Evolutionary conservation across 2,113 vertebrate species (phyloP), one percentile per base, ranked within the genome.

Genomic region (Galbula dea): DNA sequence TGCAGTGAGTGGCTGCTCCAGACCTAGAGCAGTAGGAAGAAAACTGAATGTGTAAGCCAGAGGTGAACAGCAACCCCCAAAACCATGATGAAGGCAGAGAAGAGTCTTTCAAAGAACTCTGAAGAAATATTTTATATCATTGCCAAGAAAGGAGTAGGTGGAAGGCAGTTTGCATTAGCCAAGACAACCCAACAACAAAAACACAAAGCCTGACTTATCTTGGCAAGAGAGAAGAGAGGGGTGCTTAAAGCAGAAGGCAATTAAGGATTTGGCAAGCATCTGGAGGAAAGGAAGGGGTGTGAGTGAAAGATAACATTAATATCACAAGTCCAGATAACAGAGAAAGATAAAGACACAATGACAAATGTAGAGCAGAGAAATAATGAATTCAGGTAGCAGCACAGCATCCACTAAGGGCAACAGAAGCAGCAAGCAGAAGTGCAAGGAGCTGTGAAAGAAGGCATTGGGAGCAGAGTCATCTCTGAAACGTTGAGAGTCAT

Each of bases 261-360:
- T 89, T 93, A 93, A 85, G 83, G 66, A 94, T 58, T 89, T 94
- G 94, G 96, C 86, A 96, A 45, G 86, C 83, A 84, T 78, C 45
- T 93, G 76, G 62, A 94, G 69, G 65, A 91, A 76, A 90, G 92
- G 52, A 82, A 94, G 61, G 87, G 76, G 49, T 91, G 93, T 9
- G 2, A 92, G 92, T 72, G 21, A 10, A 93, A 95, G 94, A 95
- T 94, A 96, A 94, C 0, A 0, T 43, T 59, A 76, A 69, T 83
- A 92, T 71, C 78, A 19, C n/a, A 43, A 39, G 32, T 54, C 49
- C 86, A 91, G 91, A 95, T 89, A 80, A 85, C 34, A 80, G 49
- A 52, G 43, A 52, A 72, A 87, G 86, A 95, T 87, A 92, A 81
- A 69, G 58, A 73, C 15, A 93, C 58, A 84, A 66, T 52, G 29